Evolutionary conservation across 2,888 invertebrate genomes (phyloP), one percentile per base, ranked within the genome.

Genomic region (Agonopterix heracliana): DNA sequence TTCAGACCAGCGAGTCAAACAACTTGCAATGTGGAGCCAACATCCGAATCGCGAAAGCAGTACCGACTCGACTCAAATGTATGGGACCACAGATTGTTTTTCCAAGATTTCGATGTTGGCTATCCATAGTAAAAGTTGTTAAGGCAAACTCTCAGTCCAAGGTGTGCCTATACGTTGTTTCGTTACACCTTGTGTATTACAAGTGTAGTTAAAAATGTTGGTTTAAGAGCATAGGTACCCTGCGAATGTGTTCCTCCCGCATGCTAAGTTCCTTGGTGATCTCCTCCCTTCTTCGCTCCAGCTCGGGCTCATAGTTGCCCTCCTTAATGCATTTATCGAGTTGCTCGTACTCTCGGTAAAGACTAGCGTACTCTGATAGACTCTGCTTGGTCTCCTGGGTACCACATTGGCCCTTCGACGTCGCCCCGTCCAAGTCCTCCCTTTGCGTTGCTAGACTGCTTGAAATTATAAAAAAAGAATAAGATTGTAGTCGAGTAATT

Each of bases 261-360:
- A 68, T 61, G 0, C 71, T 68, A 1, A 87, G 62, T 48, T 84
- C 71, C 34, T 54, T 66, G 1, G 71, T 60, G 1, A 86, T 61
- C 9, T 74, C 74, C 0, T 81, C 75, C 14, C 62, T 68, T 13
- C 81, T 74, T 0, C 59, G 68, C 54, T 77, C 74, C 2, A 78
- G 61, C 17, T 75, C 77, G 0, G 74, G 71, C 10, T 76, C 70
- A 44, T 60, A 61, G 35, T 59, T 62, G 0, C 71, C 70, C 4
- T 74, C 74, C 41, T 62, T 63, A 11, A 80, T 61, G 13, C 59
- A 57, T 53, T 71, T 70, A 36, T 80, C 77, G 7, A 84, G 45
- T 4, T 71, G 63, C 54, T 83, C 76, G 54, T 81, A 85, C 56
- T 85, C 78, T 9, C 75, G 70, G 58, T 81, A 85, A 4, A 85